phyloP scores from a whole-genome alignment of 2,888 invertebrate species.

The Liposcelis brunnea region DNA sequence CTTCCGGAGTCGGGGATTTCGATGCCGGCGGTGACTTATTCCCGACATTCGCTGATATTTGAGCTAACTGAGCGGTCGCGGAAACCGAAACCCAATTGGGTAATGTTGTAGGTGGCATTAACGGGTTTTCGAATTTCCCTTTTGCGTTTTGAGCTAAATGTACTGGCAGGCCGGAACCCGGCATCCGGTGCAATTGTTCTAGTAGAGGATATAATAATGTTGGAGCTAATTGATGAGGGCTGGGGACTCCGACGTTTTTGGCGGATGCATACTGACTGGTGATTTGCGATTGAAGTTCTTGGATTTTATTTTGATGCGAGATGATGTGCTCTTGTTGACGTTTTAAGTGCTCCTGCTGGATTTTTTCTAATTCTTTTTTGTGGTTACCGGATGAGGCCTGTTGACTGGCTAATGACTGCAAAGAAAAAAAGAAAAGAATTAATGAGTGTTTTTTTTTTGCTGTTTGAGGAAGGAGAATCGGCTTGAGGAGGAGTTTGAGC shows the following conservation, averaged over 20 bases:
- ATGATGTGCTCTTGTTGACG: conserved; percentile 40
- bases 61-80: conserved; percentile 53
- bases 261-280: conserved; percentile 31
- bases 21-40: conserved; percentile 18
- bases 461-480: too few species aligned
- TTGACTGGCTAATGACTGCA: conserved; percentile 26
- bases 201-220: conserved; percentile 48
- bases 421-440: too few species aligned
- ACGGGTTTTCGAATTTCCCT: too few species aligned
- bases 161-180: conserved; percentile 17
- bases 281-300: conserved; percentile 36
- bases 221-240: conserved; percentile 43
- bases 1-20: conserved; percentile 28
- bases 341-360: conserved; percentile 45
- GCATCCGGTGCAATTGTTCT: conserved; percentile 35
- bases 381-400: conserved; percentile 38
- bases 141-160: conserved; percentile 24
- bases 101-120: conserved; percentile 34
- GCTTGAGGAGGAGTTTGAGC: too few species aligned
- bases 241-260: conserved; percentile 33
- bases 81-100: conserved; percentile 43
- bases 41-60: conserved; percentile 37
- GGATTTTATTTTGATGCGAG: conserved; percentile 38
- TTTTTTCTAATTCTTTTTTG: conserved; percentile 51
- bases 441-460: too few species aligned